Conservation (phyloP, 1,140 invertebrate species). For the Rhagoletis pomonella region DNA sequence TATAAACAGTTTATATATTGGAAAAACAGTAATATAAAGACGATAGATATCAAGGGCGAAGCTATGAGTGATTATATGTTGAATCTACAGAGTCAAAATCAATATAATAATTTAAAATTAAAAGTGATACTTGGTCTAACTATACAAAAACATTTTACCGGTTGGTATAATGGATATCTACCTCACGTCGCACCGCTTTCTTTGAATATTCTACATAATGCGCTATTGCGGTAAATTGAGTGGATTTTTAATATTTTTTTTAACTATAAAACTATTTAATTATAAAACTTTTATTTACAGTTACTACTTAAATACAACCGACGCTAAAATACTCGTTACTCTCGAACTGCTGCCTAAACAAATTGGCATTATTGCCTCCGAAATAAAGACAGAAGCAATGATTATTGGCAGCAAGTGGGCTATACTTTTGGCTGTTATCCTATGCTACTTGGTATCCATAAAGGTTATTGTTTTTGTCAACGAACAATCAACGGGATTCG, state of each 20-base stretch:
- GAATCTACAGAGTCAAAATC: background rate
- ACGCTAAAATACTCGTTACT: background rate
- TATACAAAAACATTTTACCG: background rate
- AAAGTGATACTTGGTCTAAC: background rate
- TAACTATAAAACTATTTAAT: background rate
- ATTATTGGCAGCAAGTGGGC: background rate
- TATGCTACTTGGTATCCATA: background rate
- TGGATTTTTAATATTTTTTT: background rate
- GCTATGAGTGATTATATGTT: background rate
- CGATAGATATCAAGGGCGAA: background rate
- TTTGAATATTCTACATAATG: constrained; percentile 2
- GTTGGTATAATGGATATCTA: constrained; percentile 9
- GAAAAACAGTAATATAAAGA: constrained; percentile 18
- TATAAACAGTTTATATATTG: background rate
- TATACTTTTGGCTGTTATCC: background rate
- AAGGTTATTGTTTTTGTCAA: background rate
- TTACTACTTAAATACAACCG: background rate
- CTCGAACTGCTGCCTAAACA: background rate
- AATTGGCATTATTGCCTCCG: background rate
- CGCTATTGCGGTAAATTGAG: background rate
- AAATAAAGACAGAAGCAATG: background rate
- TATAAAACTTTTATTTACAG: background rate
- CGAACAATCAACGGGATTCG: background rate
- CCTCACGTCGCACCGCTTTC: background rate
- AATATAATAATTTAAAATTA: background rate